Base-by-base conservation (phyloP, 2,888 invertebrate species). In the Andrena marginata region DNA sequence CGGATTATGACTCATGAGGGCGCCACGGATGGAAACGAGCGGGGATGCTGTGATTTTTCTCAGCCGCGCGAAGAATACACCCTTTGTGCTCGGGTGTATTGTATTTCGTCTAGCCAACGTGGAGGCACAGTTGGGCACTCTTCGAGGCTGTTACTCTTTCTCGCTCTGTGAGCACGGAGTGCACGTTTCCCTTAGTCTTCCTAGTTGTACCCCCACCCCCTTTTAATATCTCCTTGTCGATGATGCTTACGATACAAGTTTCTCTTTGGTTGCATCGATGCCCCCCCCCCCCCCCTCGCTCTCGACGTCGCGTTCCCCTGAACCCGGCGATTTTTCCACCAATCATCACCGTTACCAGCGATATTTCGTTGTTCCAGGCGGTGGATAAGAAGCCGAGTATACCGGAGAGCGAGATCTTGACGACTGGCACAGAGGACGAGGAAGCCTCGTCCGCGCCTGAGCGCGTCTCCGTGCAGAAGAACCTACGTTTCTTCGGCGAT, bases 401-500 rank as follows among this genome's bases (percentile, higher is more conserved):
- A 91, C 93, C 93, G 54, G 93, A 93, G 81, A 93, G 93, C 86
- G 93, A 93, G 88, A 93, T 93, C 81, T 83, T 93, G 78, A 93
- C 95, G 77, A 95, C 95, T 42, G 95, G 94, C 82, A 95, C 96
- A 68, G 96, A 96, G 92, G 96, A 96, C 81, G 96, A 96, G 83
- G 93, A 93, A 79, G 92, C 90, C 64, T 93, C 91, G 67, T 93
- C 93, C 7, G 92, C 91, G 29, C 93, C 93, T 69, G 93, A 93
- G 88, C 90, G 93, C 80, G 91, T 90, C 72, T 93, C 93, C 48
- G 92, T 93, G 49, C 93, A 93, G 42, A 97, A 97, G 93, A 97
- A 96, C 94, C 95, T 97, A 13, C 96, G 97, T 68, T 97, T 97
- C 95, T 97, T 97, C 94, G 97, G 97, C 26, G 97, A 97, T 94